A percentile compares a stretch with the other conserved stretches of the same genome.
These are phyloP conservation scores for Bombus sylvicola DNA, from an alignment of 1,140 invertebrate species.

Conservation along the genomic window DNA sequence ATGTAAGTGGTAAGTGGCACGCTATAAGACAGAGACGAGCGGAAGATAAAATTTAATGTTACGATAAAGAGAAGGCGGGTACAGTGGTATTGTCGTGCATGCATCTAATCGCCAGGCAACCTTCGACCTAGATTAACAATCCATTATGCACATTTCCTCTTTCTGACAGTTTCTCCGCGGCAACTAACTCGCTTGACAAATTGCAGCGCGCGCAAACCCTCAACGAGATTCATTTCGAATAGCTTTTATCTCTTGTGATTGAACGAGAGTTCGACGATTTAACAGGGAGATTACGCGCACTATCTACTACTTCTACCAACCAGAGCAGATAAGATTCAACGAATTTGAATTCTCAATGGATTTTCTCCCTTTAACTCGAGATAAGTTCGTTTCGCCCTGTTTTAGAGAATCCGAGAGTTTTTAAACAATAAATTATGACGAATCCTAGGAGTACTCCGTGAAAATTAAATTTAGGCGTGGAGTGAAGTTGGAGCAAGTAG, in stretches of 20 bases:
- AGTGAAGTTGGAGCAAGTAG: background rate
- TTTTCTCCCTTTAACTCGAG: background rate
- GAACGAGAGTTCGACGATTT: background rate
- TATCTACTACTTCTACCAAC: too few species aligned
- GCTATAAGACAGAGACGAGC: background rate
- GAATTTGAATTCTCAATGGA: background rate
- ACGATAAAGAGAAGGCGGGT: background rate
- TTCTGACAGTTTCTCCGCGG: background rate
- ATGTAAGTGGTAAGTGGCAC: slow-evolving; percentile 12
- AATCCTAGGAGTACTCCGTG: background rate
- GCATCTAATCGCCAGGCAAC: slow-evolving; percentile 32
- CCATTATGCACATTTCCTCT: slow-evolving; percentile 32
- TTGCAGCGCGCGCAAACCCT: background rate
- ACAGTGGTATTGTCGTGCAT: slow-evolving; percentile 31
- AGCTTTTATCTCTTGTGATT: background rate
- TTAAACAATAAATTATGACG: background rate
- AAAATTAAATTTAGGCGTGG: background rate
- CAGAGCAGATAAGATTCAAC: background rate
- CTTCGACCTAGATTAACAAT: slow-evolving; percentile 43
- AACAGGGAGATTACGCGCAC: background rate
- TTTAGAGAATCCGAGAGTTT: background rate
- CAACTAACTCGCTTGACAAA: slow-evolving; percentile 5
- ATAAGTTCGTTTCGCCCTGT: background rate
- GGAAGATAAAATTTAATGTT: slow-evolving; percentile 50
- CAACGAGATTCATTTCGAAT: background rate